Evolutionary conservation across 2,113 vertebrate genomes (phyloP).

Genomic region (Daphoenositta chrysoptera): DNA sequence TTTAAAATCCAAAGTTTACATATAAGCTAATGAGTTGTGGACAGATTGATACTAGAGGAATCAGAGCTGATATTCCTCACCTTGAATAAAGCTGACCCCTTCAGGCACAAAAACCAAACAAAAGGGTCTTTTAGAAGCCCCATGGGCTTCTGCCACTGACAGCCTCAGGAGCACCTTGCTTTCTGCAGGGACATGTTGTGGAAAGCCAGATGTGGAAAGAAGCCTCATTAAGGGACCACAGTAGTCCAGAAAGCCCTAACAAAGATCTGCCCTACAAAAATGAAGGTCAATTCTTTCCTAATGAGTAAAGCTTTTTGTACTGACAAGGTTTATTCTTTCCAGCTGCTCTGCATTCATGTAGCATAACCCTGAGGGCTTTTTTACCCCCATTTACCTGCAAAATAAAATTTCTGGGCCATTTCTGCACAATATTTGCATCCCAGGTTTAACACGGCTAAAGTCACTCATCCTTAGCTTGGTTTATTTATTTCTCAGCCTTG

Average conservation of each 20-base stretch:
- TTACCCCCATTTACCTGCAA: not conserved
- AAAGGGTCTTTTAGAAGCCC: not conserved
- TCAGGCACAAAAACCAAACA: not conserved
- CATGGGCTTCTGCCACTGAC: not conserved
- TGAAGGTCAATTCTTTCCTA: not conserved
- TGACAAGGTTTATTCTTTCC: not conserved
- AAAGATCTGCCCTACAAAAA: not conserved
- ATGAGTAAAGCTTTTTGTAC: not conserved
- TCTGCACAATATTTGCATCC: not conserved
- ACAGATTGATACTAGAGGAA: not conserved
- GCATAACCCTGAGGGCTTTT: not conserved
- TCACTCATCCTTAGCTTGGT: not conserved
- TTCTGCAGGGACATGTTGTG: not conserved
- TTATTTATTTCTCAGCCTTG: not conserved
- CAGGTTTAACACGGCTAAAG: not conserved
- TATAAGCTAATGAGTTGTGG: not conserved
- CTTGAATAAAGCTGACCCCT: not conserved
- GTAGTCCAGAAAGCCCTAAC: not conserved
- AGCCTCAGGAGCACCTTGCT: not conserved
- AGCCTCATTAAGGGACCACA: not conserved
- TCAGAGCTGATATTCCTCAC: not conserved
- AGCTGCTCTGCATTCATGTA: not conserved
- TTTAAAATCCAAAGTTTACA: not conserved
- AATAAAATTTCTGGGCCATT: not conserved
- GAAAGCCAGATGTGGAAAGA: not conserved